Evolutionary conservation across 2,888 invertebrate species (phyloP).

Genomic region (Agonopterix alstromeriana): DNA sequence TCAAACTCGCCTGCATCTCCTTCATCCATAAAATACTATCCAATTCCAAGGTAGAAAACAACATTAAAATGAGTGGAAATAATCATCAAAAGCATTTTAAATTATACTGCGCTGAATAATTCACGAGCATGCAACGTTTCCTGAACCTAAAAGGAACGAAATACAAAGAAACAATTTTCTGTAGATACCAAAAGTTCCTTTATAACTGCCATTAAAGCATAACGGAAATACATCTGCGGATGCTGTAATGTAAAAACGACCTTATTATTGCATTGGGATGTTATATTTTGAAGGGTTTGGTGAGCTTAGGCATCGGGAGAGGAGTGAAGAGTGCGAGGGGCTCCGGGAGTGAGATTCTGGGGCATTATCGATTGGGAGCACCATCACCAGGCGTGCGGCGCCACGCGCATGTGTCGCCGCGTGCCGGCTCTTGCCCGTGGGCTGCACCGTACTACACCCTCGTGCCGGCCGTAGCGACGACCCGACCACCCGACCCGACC

Average conservation of each 20-base stretch:
- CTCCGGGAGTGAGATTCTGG: slow-evolving; percentile 54
- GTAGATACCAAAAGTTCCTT: slow-evolving; percentile 46
- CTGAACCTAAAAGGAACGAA: slow-evolving; percentile 29
- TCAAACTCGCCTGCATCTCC: not conserved
- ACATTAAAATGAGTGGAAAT: slow-evolving; percentile 5
- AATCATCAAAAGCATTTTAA: slow-evolving; percentile 13
- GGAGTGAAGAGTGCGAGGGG: slow-evolving; percentile 55
- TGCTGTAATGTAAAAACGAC: slow-evolving; percentile 57
- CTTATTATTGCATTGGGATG: slow-evolving; percentile 65
- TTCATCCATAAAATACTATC: slow-evolving; percentile 4
- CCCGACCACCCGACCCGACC: slow-evolving; percentile 10
- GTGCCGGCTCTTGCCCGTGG: slow-evolving; percentile 14
- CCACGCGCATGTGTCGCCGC: slow-evolving; percentile 46
- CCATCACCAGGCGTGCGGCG: slow-evolving; percentile 57
- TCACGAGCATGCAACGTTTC: slow-evolving; percentile 16
- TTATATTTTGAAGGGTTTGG: slow-evolving; percentile 63
- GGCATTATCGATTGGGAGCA: slow-evolving; percentile 65
- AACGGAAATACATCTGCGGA: slow-evolving; percentile 48
- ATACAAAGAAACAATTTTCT: slow-evolving; percentile 44
- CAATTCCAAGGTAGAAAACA: slow-evolving; percentile 4
- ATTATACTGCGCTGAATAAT: slow-evolving; percentile 6
- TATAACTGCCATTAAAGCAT: slow-evolving; percentile 57
- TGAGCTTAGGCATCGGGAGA: slow-evolving; percentile 46
- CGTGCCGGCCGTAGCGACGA: slow-evolving; percentile 9
- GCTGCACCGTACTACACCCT: slow-evolving; percentile 15